Base-by-base conservation (phyloP, 2,888 invertebrate species). In the Aspidiotus rigidus region DNA sequence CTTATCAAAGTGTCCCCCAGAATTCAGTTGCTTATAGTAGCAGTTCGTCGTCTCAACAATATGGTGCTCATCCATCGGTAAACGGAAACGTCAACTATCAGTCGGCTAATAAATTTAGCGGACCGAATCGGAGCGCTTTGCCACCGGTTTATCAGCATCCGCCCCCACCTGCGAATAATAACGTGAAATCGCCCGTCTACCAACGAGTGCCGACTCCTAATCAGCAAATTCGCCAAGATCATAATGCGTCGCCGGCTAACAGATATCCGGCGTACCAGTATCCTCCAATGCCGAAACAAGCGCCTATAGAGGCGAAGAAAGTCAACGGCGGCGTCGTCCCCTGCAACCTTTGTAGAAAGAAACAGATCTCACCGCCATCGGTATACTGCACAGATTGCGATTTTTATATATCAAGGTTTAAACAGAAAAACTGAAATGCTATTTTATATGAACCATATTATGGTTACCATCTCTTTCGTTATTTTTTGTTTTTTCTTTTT, bases 321-420 rank as follows among this genome's bases (percentile, higher is more conserved):
- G 55, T 61, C 9, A 55, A 79, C 71, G 74, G 39, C 77, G 78
- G 9, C 74, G 77, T 17, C 80, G 79, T 17, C 10, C 86, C 86
- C 71, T 94, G 94, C 78, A 88, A 90, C 79, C 81, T 95, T 74
- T 95, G 94, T 79, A 83, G 91, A 70, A 93, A 93, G 77, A 90
- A 91, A 76, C 84, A 86, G 72, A 87, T 92, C 16, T 83, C 83
- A 62, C 84, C 88, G 15, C 88, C 91, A 13, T 86, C 87, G 49
- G 83, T 87, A 74, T 94, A 93, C 77, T 95, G 94, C 79, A 83
- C 86, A 63, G 93, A 94, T 79, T 94, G 94, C 79, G 91, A 93
- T 77, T 93, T 89, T 80, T 95, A 94, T 77, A 88, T 95, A 87
- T 90, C 90, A 72, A 83, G 88, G 76, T 89, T 89, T 78, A 86